Base-by-base conservation (phyloP, 2,888 invertebrate genomes). In the Andrena trimmerana region DNA sequence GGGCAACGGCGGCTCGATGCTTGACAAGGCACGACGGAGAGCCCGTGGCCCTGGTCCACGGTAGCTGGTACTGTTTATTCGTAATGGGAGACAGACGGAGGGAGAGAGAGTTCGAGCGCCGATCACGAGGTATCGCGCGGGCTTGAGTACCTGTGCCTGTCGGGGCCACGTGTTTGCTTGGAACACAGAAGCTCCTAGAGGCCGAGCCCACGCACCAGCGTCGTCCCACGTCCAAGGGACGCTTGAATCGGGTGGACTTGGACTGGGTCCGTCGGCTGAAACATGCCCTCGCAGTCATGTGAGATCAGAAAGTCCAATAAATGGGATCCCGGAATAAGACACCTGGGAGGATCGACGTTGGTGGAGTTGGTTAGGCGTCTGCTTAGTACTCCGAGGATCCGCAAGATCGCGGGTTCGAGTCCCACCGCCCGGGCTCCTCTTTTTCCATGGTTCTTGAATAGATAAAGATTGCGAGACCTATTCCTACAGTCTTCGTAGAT, bases 61-160 rank as follows among this genome's bases (percentile, higher is more conserved):
- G 90, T 91, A 90, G 90, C 90, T 86, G 78, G 83, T 85, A 83
- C 84, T 86, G 88, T 91, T 90, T 90, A 90, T 90, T 90, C 89
- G 81, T 90, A 89, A 90, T 88, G 86, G 89, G 84, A 85, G 81
- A 70, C 60, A 52, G 70, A 42, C 29, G 31, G 63, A 16, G 48
- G 48, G 65, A 65, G 72, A 65, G 63, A 63, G 65, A 54, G 52
- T 69, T 81, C 62, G 81, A 87, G 82, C 72, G 78, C 78, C 67
- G 86, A 87, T 88, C 87, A 60, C 81, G 80, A 78, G 69, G 76
- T 87, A 85, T 87, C 85, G 85, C 78, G 78, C 86, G 83, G 81
- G 82, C 57, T 88, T 84, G 83, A 88, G 87, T 87, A 83, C 84
- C 87, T 86, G 84, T 82, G 84, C 87, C 86, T 66, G 74, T 76